These are phyloP conservation scores for Mongoloraphidia duomilia DNA, from an alignment of 2,888 invertebrate species.

Conservation along the genomic window DNA sequence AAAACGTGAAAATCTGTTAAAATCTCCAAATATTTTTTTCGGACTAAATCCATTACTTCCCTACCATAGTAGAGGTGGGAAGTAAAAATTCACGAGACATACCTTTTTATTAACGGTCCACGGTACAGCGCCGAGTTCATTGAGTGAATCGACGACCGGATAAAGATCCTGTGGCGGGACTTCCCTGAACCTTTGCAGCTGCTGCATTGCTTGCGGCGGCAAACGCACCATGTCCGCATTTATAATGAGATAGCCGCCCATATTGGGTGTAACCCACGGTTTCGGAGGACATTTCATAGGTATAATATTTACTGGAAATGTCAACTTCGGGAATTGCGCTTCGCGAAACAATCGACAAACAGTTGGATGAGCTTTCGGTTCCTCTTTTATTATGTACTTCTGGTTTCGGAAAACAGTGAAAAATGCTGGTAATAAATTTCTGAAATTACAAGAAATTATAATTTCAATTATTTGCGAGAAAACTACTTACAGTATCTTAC, in stretches of 20 bases:
- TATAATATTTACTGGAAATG: constrained; percentile 54
- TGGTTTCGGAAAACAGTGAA: constrained; percentile 63
- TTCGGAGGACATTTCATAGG: constrained; percentile 75
- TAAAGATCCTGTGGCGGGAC: constrained; percentile 47
- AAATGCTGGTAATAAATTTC: constrained; percentile 60
- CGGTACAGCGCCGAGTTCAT: constrained; percentile 81
- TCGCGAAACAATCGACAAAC: constrained; percentile 53
- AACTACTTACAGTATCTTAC: no score
- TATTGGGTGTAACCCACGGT: constrained; percentile 59
- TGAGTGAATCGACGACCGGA: constrained; percentile 81
- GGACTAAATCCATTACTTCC: no score
- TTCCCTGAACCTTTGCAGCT: constrained; percentile 45
- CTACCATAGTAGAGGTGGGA: no score
- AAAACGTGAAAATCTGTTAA: no score
- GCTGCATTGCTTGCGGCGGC: constrained; percentile 45
- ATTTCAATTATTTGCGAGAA: no score
- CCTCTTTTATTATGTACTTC: constrained; percentile 47
- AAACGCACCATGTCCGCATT: constrained; percentile 48
- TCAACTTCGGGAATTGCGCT: constrained; percentile 50
- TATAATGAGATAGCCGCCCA: constrained; percentile 64
- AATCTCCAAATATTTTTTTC: no score
- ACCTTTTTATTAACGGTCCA: constrained; percentile 52
- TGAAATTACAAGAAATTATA: constrained; percentile 21
- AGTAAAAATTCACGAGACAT: no score
- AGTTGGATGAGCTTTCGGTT: constrained; percentile 74